Percentiles rank a stretch among this genome's conserved stretches.
phyloP scores from a whole-genome alignment of 2,888 invertebrate genomes.

The Encarsia formosa region DNA sequence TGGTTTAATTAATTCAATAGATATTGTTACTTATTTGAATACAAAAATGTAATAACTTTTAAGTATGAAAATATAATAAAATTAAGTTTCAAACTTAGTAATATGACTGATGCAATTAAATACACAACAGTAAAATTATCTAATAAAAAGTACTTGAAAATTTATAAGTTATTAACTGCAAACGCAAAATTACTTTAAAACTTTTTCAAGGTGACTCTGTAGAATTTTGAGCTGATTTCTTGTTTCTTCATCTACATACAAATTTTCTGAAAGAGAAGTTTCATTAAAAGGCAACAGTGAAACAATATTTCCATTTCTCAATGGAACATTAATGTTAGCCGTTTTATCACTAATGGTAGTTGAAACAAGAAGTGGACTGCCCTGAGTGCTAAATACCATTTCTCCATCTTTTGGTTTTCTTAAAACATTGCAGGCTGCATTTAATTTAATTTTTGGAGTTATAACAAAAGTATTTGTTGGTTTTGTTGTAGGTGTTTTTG shows the following conservation, averaged over 20 bases:
- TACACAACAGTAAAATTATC: slow-evolving; percentile 1
- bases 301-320: slow-evolving; percentile 61
- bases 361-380: slow-evolving; percentile 63
- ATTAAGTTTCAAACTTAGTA: too few relatives aligned
- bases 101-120: too few relatives aligned
- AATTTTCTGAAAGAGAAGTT: slow-evolving; percentile 43
- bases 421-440: slow-evolving; percentile 60
- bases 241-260: slow-evolving; percentile 49
- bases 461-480: slow-evolving; percentile 30
- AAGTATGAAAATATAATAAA: too few relatives aligned
- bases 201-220: slow-evolving; percentile 41
- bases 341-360: slow-evolving; percentile 52
- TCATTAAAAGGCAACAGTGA: slow-evolving; percentile 60
- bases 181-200: slow-evolving; percentile 24
- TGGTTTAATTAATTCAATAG: too few relatives aligned
- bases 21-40: too few relatives aligned
- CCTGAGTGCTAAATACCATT: slow-evolving; percentile 65
- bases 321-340: slow-evolving; percentile 65
- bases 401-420: slow-evolving; percentile 62
- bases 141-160: slow-evolving; percentile 3
- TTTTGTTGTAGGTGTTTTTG: slow-evolving; percentile 36
- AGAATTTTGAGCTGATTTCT: slow-evolving; percentile 40
- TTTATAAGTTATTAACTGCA: too few relatives aligned
- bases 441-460: slow-evolving; percentile 57
- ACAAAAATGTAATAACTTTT: too few relatives aligned